Percentiles rank a stretch among this genome's conserved stretches.
Conservation (phyloP, 2,888 invertebrate species). For the Stenodera caucasica region DNA sequence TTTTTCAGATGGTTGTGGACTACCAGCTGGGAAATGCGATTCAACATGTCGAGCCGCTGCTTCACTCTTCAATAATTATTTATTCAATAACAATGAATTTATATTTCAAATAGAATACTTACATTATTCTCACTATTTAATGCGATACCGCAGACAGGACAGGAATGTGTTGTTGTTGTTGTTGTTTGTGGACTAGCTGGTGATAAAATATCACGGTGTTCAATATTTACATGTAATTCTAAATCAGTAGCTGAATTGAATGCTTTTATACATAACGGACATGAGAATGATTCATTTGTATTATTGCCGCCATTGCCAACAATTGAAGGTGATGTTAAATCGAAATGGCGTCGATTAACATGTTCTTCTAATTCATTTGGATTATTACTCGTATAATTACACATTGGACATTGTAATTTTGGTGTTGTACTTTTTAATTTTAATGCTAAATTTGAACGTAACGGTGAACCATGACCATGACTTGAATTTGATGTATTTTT, state of each 20-base stretch:
- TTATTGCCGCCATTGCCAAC: constrained; percentile 38
- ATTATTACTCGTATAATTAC: constrained; percentile 74
- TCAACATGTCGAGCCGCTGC: constrained; percentile 84
- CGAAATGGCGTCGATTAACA: constrained; percentile 81
- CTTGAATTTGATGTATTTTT: constrained; percentile 50
- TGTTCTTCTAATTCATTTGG: constrained; percentile 78
- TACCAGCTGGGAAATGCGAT: constrained; percentile 71
- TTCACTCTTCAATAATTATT: constrained; percentile 49
- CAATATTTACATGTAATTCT: constrained; percentile 83
- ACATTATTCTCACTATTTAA: constrained; percentile 58
- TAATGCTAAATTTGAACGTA: constrained; percentile 70
- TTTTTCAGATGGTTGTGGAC: constrained; percentile 57
- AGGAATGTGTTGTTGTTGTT: constrained; percentile 38
- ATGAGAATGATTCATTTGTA: constrained; percentile 65
- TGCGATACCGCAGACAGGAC: constrained; percentile 57
- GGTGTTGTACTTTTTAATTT: constrained; percentile 67
- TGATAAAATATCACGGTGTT: constrained; percentile 79
- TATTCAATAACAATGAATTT: constrained; percentile 47
- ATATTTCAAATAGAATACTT: constrained; percentile 42
- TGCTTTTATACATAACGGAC: constrained; percentile 76
- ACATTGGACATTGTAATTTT: constrained; percentile 69
- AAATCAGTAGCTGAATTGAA: constrained; percentile 76
- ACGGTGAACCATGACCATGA: constrained; percentile 74
- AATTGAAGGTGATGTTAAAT: constrained; percentile 74
- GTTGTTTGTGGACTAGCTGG: constrained; percentile 57